phyloP scores from a whole-genome alignment of 1,140 invertebrate species.

The Tetramorium simillimum region DNA sequence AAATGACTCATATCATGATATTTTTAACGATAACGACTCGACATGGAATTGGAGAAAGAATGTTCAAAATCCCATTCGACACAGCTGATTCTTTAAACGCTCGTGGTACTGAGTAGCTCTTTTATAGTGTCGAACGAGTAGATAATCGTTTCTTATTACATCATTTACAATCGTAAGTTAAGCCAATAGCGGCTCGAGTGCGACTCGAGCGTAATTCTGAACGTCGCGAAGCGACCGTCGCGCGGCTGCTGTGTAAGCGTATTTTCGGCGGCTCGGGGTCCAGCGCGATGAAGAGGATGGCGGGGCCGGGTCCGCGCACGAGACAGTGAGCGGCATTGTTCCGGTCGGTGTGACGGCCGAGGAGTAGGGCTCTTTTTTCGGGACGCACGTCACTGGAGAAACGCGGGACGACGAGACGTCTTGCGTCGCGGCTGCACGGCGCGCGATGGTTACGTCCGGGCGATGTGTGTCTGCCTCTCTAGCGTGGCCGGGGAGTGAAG shows the following conservation, averaged over 20 bases:
- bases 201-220: not conserved
- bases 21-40: not conserved
- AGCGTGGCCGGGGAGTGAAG: conserved; percentile 3
- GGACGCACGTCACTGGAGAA: conserved; percentile 33
- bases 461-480: conserved; percentile 61
- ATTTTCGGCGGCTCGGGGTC: conserved; percentile 32
- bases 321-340: conserved; percentile 57
- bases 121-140: not conserved
- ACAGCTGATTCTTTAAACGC: not conserved
- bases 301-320: not conserved
- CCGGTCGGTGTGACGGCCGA: not conserved
- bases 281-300: not conserved
- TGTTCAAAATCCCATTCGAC: not conserved
- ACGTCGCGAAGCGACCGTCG: not conserved
- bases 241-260: conserved; percentile 2
- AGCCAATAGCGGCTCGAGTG: not conserved
- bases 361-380: conserved; percentile 52
- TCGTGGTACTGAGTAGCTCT: not conserved
- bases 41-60: not conserved
- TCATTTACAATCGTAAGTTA: not conserved
- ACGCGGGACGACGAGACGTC: conserved; percentile 10
- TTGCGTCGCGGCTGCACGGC: conserved; percentile 9
- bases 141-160: not conserved
- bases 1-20: not conserved
- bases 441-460: conserved; percentile 43